Percentiles rank a stretch among this genome's conserved stretches.
Conservation (phyloP, 1,140 invertebrate species). For the Neotoxoptera formosana region DNA sequence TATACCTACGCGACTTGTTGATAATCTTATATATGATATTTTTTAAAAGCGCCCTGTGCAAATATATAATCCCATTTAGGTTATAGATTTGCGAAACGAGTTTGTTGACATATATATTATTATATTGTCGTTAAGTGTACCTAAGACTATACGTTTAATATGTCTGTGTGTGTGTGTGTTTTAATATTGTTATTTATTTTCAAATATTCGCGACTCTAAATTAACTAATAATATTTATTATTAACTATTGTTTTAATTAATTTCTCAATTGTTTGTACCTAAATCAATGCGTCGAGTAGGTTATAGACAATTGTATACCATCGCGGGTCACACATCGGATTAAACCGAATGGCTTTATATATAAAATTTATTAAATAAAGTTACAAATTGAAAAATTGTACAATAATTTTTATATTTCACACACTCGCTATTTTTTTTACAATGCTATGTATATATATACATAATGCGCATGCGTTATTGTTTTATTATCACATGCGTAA, state of each 20-base stretch:
- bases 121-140: not conserved
- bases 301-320: not conserved
- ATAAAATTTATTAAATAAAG: not conserved
- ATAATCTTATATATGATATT: not conserved
- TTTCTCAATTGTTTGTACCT: not conserved
- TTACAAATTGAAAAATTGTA: not conserved
- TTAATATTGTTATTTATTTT: not conserved
- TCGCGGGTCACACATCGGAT: not conserved
- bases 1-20: too few relatives aligned
- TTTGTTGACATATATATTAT: not conserved
- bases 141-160: too few relatives aligned
- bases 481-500: constrained; percentile 10
- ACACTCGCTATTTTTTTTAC: not conserved
- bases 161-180: not conserved
- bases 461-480: not conserved
- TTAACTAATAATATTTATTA: not conserved
- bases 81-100: not conserved
- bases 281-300: not conserved
- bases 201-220: not conserved
- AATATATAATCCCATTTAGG: not conserved
- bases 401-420: not conserved
- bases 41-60: not conserved
- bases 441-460: not conserved
- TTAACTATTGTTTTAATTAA: not conserved
- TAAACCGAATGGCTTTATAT: not conserved